Conservation (phyloP, 2,888 invertebrate species). For the Muscina levida region DNA sequence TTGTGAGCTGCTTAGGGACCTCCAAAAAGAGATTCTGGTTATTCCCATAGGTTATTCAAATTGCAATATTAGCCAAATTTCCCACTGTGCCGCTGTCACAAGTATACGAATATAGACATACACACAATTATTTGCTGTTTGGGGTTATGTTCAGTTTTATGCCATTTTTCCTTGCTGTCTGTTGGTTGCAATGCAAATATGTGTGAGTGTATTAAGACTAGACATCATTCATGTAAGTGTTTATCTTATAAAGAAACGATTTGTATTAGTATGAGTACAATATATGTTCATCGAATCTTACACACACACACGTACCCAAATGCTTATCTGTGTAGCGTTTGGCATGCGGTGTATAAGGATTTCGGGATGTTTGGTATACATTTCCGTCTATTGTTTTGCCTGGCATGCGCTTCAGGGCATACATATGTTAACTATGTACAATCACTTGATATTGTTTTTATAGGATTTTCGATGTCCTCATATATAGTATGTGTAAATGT, state of each 20-base stretch:
- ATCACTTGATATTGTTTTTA: conserved; percentile 48
- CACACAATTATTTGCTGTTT: conserved; percentile 39
- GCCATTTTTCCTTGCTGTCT: no score
- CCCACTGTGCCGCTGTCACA: no score
- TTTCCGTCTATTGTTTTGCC: conserved; percentile 37
- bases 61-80: no score
- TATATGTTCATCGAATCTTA: no score
- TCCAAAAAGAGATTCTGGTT: no score
- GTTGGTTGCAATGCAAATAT: no score
- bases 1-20: no score
- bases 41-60: no score
- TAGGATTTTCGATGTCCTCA: conserved; percentile 31
- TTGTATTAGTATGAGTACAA: conserved; percentile 6
- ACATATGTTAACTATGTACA: conserved; percentile 46
- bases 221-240: conserved; percentile 26
- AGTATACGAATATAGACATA: no score
- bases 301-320: no score
- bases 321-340: conserved; percentile 18
- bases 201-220: neutral
- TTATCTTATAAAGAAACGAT: conserved; percentile 27
- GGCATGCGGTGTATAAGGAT: conserved; percentile 20
- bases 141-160: conserved; percentile 31
- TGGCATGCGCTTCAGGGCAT: conserved; percentile 50
- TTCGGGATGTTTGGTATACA: conserved; percentile 6
- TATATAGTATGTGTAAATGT: neutral